Base-by-base conservation (phyloP, 2,888 invertebrate genomes). In the Andrena praecox region DNA sequence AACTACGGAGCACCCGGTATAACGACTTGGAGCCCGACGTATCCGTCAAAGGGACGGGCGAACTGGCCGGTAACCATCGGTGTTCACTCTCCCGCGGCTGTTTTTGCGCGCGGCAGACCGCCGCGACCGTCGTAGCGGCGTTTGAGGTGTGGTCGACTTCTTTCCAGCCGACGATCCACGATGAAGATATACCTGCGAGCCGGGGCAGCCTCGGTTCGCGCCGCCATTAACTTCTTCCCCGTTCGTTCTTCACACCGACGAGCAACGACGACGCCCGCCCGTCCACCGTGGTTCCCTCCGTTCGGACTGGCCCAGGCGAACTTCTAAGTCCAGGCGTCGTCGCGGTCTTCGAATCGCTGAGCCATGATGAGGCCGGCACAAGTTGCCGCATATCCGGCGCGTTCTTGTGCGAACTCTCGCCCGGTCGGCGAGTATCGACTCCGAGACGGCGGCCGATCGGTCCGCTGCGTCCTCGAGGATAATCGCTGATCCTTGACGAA, bases 71-170 rank as follows among this genome's bases (percentile, higher is more conserved):
- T 50, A 31, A 67, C 66, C 68, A 35, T 52, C 68, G 56, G 56
- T 56, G 68, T 56, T 35, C 68, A 27, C 60, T 31, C 60, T 29
- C 42, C 31, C 69, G 29, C 56, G 56, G 59, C 42, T 68, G 52
- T 80, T 81, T 81, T 81, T 80, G 80, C 74, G 20, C 62, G 80
- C 64, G 69, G 56, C 62, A 29, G 31, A 50, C 63, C 71, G 63
- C 60, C 71, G 56, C 56, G 56, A 56, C 24, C 56, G 56, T 56
- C 56, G 56, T 31, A 48, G 48, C 29, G 56, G 70, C 68, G 56
- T 76, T 77, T 71, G 81, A 82, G 82, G 82, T 82, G 82, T 82
- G 82, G 82, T 81, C 81, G 71, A 71, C 82, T 82, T 74, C 80
- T 74, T 80, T 80, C 50, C 66, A 63, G 80, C 62, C 63, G 73